Evolutionary conservation across 2,113 vertebrate species (phyloP).

Genomic region (Scortum barcoo): DNA sequence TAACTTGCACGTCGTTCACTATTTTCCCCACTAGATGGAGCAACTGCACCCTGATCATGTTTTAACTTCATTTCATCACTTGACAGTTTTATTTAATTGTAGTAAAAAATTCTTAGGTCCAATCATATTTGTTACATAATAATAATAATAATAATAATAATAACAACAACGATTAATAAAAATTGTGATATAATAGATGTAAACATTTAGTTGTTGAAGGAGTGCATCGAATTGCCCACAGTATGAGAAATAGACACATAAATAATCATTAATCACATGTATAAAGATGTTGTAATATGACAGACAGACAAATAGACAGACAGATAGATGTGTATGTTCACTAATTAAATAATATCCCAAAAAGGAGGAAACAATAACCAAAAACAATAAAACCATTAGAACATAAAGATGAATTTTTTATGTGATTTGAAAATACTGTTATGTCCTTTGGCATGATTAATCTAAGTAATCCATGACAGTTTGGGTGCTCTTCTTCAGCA

Average conservation of each 20-base stretch:
- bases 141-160: not conserved
- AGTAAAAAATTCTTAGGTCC: too few relatives aligned
- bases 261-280: not conserved
- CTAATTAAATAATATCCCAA: too few relatives aligned
- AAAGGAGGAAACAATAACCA: not conserved
- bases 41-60: not conserved
- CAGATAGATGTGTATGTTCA: too few relatives aligned
- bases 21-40: conserved; percentile 66
- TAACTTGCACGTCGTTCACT: not conserved
- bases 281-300: not conserved
- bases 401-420: not conserved
- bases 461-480: not conserved
- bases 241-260: not conserved
- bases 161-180: not conserved
- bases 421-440: not conserved
- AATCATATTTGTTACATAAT: not conserved
- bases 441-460: not conserved
- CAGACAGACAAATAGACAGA: not conserved
- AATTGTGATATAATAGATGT: not conserved
- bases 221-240: not conserved
- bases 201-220: not conserved
- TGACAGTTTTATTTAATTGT: not conserved
- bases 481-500: not conserved
- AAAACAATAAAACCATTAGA: not conserved
- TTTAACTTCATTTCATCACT: not conserved